Percentiles rank a stretch among this genome's conserved stretches.
Evolutionary conservation across 2,888 invertebrate genomes (phyloP).

Genomic region (Epiblema foenella): DNA sequence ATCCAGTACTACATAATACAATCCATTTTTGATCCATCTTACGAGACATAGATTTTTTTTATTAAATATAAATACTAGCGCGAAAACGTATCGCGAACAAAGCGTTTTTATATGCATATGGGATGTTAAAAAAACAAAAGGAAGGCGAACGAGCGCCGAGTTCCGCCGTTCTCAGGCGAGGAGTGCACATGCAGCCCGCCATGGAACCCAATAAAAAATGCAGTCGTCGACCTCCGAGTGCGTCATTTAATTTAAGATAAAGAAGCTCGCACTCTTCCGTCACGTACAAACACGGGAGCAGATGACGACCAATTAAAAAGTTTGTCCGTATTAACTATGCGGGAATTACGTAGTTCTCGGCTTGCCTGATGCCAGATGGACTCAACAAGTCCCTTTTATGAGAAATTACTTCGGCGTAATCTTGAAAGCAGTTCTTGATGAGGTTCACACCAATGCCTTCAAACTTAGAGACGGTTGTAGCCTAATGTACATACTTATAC

Average conservation of each 20-base stretch:
- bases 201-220: conserved; percentile 70
- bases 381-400: conserved; percentile 68
- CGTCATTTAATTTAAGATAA: conserved; percentile 75
- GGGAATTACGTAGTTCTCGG: conserved; percentile 68
- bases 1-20: not conserved
- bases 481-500: not conserved
- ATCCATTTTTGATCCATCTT: not conserved
- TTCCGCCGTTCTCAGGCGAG: conserved; percentile 73
- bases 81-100: conserved; percentile 47
- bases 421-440: conserved; percentile 42
- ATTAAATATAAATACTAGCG: conserved; percentile 4
- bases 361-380: conserved; percentile 78
- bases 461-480: conserved; percentile 20
- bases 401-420: conserved; percentile 53
- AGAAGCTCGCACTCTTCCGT: conserved; percentile 61
- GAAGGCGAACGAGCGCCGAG: conserved; percentile 54
- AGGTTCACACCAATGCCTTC: conserved; percentile 41
- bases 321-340: conserved; percentile 79
- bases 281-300: conserved; percentile 67
- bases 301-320: conserved; percentile 83
- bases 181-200: conserved; percentile 63
- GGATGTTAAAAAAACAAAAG: conserved; percentile 61
- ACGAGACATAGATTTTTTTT: not conserved
- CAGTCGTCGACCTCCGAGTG: conserved; percentile 78
- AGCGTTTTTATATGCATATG: conserved; percentile 57